Evolutionary conservation across 2,797 vertebrate genomes (phyloP), one percentile per base, ranked within the genome.

Genomic region (Kryptopterus vitreolus): DNA sequence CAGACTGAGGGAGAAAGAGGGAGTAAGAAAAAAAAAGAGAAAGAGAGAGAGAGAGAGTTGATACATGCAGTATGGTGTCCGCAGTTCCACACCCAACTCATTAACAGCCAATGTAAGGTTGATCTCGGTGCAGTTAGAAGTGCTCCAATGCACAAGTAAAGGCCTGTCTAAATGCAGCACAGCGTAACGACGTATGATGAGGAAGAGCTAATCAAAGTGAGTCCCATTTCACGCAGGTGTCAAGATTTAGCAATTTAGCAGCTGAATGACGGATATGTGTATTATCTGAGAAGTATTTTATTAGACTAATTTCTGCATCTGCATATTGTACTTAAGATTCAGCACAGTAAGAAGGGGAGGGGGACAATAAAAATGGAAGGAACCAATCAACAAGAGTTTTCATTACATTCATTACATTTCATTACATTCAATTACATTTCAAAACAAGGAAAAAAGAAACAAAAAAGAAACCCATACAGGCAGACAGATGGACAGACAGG

Each of bases 131-230:
- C 63, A 52, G 22, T 38, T 7, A 52, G 24, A 35, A 68, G 7
- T 38, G 59, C 80, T 78, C 62, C 78, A 65, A 81, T 77, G 72
- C 69, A 46, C 62, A 10, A 46, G 70, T 70, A 70, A 50, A 31
- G 66, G 46, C n/a, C 46, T 1, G 43, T 26, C 31, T 26, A 65
- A 76, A 65, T 18, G 29, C 26, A 15, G 24, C 15, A 18, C 24
- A 20, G 1, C 24, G 58, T 68, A 76, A 38, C 0, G 33, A 52
- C 29, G 12, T 53, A 52, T 33, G 16, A 69, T 35, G 29, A 33
- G 26, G 20, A 70, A 70, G 29, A 26, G 10, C 66, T 11, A 20
- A 15, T 68, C 26, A 70, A 48, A 79, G 31, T 2, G 15, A 48
- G 29, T 35, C 38, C 53, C 52, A 61, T 76, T 76, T 4, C 3